phyloP scores from a whole-genome alignment of 2,113 vertebrate species.

The Pelobates fuscus region DNA sequence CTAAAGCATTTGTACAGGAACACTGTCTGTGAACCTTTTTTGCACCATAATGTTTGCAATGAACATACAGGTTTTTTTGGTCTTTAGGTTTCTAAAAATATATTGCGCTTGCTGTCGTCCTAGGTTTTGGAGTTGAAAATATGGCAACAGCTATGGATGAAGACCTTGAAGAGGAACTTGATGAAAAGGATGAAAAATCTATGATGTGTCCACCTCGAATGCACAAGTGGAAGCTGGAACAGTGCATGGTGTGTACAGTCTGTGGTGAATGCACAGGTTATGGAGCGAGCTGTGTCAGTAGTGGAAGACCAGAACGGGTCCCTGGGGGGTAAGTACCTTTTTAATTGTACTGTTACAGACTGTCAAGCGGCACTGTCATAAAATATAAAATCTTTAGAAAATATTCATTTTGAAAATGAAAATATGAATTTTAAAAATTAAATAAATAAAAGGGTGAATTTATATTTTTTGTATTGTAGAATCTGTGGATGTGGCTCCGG shows the following conservation, averaged over 20 bases:
- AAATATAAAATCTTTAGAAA: too few relatives aligned
- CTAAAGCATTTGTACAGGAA: too few relatives aligned
- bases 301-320: conserved; percentile 92
- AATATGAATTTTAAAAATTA: too few relatives aligned
- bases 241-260: conserved; percentile 98
- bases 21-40: too few relatives aligned
- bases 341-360: too few relatives aligned
- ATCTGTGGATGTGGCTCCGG: conserved; percentile 98
- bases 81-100: too few relatives aligned
- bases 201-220: conserved; percentile 98
- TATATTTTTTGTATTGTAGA: conserved; percentile 63
- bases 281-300: conserved; percentile 96
- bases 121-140: conserved; percentile 94
- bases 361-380: too few relatives aligned
- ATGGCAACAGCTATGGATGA: conserved; percentile 99
- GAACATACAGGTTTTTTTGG: too few relatives aligned
- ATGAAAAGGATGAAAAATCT: conserved; percentile 97
- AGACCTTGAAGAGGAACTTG: conserved; percentile 94
- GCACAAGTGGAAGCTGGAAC: conserved; percentile 98
- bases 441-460: too few relatives aligned
- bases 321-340: conserved; percentile 88
- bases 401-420: too few relatives aligned
- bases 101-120: background rate
- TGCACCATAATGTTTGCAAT: too few relatives aligned
- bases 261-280: conserved; percentile 98